These are phyloP conservation scores for Eufriesea mexicana DNA, from an alignment of 1,140 invertebrate species.

Conservation along the genomic window DNA sequence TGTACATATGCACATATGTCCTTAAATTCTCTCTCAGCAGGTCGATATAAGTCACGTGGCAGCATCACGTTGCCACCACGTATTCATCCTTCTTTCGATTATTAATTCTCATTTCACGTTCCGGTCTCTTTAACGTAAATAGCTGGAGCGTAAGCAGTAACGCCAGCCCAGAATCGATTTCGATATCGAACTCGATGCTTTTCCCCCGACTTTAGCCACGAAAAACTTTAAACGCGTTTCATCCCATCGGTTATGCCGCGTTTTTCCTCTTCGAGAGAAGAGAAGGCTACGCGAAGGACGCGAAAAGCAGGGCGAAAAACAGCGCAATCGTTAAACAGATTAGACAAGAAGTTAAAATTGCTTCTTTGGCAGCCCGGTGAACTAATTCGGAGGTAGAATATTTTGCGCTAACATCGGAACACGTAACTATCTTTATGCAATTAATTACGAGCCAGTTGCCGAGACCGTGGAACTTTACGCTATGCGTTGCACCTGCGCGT, in stretches of 20 bases:
- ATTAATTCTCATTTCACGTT: conserved; percentile 53
- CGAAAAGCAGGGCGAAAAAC: too few species aligned
- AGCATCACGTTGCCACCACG: conserved; percentile 58
- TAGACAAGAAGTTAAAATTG: too few species aligned
- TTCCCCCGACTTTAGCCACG: not conserved
- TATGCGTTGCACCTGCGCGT: too few species aligned
- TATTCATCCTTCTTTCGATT: conserved; percentile 59
- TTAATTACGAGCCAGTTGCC: too few species aligned
- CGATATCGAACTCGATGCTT: not conserved
- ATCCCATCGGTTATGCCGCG: not conserved
- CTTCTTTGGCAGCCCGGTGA: too few species aligned
- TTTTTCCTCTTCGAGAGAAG: not conserved
- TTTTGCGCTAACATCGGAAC: too few species aligned
- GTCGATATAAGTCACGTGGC: conserved; percentile 56
- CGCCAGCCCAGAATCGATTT: not conserved
- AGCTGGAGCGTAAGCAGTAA: not conserved
- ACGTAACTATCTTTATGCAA: too few species aligned
- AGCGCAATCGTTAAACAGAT: too few species aligned
- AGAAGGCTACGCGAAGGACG: too few species aligned
- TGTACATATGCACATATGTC: not conserved
- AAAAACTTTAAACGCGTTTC: not conserved
- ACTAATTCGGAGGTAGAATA: too few species aligned
- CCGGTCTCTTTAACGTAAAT: not conserved
- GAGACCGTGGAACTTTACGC: too few species aligned
- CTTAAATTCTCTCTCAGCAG: conserved; percentile 26